Conservation (phyloP, 2,888 invertebrate genomes). For the Hololepta plana region DNA sequence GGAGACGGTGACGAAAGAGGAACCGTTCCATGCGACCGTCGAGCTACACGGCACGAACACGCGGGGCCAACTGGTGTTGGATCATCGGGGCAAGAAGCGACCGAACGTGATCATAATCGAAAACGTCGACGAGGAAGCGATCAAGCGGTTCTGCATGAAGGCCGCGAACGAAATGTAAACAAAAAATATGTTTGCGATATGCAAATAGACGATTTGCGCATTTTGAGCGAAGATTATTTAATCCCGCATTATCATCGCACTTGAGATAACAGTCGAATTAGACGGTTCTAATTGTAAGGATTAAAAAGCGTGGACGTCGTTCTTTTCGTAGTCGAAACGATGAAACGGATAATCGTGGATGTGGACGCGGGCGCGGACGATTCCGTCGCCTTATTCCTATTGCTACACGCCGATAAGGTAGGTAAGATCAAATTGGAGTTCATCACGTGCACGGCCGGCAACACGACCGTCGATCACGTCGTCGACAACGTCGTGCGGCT, state of each 20-base stretch:
- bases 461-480: conserved; percentile 47
- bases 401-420: conserved; percentile 31
- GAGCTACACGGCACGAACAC: background rate
- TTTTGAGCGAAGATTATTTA: no score
- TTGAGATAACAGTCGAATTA: no score
- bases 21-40: background rate
- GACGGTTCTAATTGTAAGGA: no score
- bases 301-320: no score
- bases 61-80: background rate
- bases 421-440: conserved; percentile 36
- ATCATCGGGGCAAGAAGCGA: background rate
- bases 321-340: no score
- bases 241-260: no score
- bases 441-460: conserved; percentile 58
- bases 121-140: conserved; percentile 6
- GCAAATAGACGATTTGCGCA: no score
- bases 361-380: conserved; percentile 45
- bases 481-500: conserved; percentile 48
- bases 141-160: no score
- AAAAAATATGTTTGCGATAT: no score
- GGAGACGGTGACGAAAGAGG: background rate
- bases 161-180: no score
- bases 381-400: conserved; percentile 37
- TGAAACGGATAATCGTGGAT: conserved; percentile 28
- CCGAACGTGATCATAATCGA: background rate